Conservation (phyloP, 2,113 vertebrate genomes). For the Meleagris gallopavo region DNA sequence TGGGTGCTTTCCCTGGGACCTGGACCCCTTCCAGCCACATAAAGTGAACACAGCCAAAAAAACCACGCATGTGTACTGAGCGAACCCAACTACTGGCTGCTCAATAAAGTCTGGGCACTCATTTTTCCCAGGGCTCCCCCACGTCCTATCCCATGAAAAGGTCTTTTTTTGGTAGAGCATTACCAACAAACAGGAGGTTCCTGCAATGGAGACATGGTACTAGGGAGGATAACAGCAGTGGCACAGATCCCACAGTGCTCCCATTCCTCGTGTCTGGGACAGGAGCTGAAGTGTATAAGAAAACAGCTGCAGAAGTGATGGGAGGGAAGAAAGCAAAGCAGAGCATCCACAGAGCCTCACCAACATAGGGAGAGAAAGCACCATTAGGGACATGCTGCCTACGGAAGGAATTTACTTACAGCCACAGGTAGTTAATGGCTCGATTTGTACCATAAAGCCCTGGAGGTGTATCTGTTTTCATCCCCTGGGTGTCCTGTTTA, state of each 20-base stretch:
- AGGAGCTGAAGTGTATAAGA: not conserved
- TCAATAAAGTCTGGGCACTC: not conserved
- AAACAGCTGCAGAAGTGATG: not conserved
- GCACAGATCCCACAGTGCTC: not conserved
- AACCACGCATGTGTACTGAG: not conserved
- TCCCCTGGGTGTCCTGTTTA: not conserved
- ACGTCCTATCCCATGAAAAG: not conserved
- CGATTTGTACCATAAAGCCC: not conserved
- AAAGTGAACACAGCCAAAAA: not conserved
- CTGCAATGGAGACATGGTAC: not conserved
- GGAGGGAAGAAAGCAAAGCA: not conserved
- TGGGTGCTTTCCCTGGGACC: not conserved
- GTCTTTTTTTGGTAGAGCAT: not conserved
- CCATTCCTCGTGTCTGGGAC: not conserved
- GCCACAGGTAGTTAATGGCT: not conserved
- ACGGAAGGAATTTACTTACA: not conserved
- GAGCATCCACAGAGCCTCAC: not conserved
- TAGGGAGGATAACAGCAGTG: not conserved
- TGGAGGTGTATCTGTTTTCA: not conserved
- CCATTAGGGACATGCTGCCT: not conserved
- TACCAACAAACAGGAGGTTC: slow-evolving; percentile 22
- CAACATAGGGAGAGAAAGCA: not conserved
- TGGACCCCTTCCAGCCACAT: slow-evolving; percentile 32
- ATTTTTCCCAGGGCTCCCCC: not conserved
- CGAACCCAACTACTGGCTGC: not conserved